Evolutionary conservation across 2,888 invertebrate species (phyloP).

Genomic region (Ceramica pisi): DNA sequence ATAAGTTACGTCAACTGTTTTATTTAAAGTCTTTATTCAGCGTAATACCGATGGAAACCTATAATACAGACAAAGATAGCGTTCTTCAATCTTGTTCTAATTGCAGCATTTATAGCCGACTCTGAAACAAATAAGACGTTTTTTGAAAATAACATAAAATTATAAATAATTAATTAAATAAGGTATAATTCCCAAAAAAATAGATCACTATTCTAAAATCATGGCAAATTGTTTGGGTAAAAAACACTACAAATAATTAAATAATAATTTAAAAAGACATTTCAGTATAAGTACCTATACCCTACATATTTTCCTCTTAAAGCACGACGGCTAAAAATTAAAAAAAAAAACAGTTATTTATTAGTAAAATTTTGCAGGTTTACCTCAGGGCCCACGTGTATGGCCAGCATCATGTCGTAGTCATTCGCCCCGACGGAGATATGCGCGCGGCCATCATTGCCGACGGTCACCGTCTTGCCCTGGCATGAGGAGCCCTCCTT

Average conservation of each 20-base stretch:
- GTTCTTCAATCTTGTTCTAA: not conserved
- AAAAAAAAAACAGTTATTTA: not conserved
- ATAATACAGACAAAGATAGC: not conserved
- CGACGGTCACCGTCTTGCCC: conserved; percentile 92
- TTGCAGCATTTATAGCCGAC: conserved; percentile 63
- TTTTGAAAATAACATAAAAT: not conserved
- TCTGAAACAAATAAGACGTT: conserved; percentile 65
- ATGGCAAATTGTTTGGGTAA: no score
- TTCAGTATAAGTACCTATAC: no score
- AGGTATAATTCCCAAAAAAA: no score
- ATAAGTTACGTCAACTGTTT: not conserved
- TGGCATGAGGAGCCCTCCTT: conserved; percentile 90
- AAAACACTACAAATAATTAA: no score
- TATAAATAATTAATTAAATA: not conserved
- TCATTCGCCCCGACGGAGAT: conserved; percentile 89
- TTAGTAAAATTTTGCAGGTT: not conserved
- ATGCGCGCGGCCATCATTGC: conserved; percentile 88
- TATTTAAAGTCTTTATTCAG: conserved; percentile 11
- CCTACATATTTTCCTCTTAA: not conserved
- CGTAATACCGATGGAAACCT: not conserved
- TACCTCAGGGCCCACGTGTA: conserved; percentile 90
- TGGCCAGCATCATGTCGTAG: conserved; percentile 92
- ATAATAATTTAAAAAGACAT: no score
- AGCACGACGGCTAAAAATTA: not conserved
- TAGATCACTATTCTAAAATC: no score